Percentiles rank a stretch among this genome's conserved stretches.
Evolutionary conservation across 1,140 invertebrate genomes (phyloP).

Genomic region (Drosophila orosa): DNA sequence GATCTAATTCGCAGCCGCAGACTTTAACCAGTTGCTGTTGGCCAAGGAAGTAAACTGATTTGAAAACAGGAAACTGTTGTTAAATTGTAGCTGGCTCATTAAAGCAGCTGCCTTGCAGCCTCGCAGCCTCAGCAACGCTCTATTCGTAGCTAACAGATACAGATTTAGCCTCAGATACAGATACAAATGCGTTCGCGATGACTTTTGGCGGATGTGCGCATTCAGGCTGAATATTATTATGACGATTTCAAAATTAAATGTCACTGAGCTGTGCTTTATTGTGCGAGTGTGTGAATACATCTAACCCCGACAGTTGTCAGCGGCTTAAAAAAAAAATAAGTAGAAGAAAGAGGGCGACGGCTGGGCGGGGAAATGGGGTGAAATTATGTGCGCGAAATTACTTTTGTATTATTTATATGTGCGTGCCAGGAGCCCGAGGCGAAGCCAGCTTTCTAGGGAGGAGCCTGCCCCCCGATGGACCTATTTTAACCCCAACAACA

Average conservation of each 20-base stretch:
- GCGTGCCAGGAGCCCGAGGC: slow-evolving; percentile 50
- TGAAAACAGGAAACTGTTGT: slow-evolving; percentile 79
- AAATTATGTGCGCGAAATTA: slow-evolving; percentile 72
- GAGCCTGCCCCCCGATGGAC: slow-evolving; percentile 47
- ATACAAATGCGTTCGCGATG: slow-evolving; percentile 43
- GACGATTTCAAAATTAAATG: slow-evolving; percentile 78
- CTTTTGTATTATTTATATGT: slow-evolving; percentile 69
- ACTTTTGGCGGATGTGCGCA: slow-evolving; percentile 65
- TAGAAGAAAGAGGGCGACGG: not conserved
- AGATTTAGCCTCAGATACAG: slow-evolving; percentile 17
- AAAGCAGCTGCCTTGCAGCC: slow-evolving; percentile 58
- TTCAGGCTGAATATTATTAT: slow-evolving; percentile 73
- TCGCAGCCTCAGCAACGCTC: slow-evolving; percentile 14
- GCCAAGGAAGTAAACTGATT: slow-evolving; percentile 82
- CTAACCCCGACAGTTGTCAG: slow-evolving; percentile 72
- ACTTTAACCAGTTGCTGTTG: slow-evolving; percentile 54
- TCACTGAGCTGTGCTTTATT: slow-evolving; percentile 58
- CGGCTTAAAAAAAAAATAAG: slow-evolving; percentile 59
- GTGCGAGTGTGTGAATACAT: slow-evolving; percentile 26
- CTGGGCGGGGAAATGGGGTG: slow-evolving; percentile 12
- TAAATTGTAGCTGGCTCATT: slow-evolving; percentile 78
- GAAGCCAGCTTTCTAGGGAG: slow-evolving; percentile 35
- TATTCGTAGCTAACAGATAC: not conserved
- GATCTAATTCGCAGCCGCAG: slow-evolving; percentile 69
- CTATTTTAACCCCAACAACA: slow-evolving; percentile 76